Conservation (phyloP, 2,888 invertebrate genomes). For the Lycocerus yunnanus region DNA sequence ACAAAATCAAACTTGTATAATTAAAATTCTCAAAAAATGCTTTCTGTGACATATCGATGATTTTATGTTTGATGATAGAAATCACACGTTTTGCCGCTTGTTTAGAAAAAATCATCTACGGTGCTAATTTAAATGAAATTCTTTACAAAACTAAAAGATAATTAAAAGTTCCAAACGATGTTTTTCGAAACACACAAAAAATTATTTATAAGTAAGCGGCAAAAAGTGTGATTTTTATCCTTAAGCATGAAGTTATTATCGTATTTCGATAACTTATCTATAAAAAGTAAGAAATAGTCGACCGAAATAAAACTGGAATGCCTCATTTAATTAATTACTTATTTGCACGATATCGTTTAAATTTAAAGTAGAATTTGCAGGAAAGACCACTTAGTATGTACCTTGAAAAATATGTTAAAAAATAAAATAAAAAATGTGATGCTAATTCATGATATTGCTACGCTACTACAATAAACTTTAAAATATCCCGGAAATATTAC, state of each 20-base stretch:
- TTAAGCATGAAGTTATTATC: background rate
- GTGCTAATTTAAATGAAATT: background rate
- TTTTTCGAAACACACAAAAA: background rate
- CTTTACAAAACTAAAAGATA: background rate
- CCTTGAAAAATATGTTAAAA: background rate
- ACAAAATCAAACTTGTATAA: too few relatives aligned
- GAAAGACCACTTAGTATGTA: background rate
- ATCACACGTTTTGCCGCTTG: background rate
- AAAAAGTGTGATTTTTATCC: too few relatives aligned
- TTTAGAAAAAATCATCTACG: background rate
- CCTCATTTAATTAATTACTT: background rate
- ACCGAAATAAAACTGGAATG: background rate
- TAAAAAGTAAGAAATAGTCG: background rate
- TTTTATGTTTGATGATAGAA: too few relatives aligned
- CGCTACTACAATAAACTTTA: background rate
- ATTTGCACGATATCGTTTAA: background rate
- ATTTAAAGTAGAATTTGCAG: background rate
- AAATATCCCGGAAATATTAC: background rate
- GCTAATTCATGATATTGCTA: background rate
- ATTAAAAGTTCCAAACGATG: background rate
- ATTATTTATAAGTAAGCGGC: too few relatives aligned
- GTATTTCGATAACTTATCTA: background rate
- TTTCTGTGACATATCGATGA: too few relatives aligned
- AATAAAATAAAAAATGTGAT: background rate
- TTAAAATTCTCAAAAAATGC: too few relatives aligned